Evolutionary conservation across 2,888 invertebrate species (phyloP).

Genomic region (Pollenia angustigena): DNA sequence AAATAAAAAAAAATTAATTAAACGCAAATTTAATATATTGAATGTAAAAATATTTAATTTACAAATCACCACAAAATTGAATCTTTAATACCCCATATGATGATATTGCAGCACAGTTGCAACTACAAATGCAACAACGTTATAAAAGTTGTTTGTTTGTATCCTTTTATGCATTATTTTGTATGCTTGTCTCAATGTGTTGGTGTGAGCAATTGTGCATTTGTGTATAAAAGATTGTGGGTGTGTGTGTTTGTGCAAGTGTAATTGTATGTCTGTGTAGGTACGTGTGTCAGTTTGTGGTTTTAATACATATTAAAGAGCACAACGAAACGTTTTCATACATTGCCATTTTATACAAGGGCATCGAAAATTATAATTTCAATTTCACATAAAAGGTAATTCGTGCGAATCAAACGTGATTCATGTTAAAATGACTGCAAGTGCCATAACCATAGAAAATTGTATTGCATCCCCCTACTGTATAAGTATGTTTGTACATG

Average conservation of each 20-base stretch:
- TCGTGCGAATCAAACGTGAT: conserved; percentile 84
- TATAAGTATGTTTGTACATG: background rate
- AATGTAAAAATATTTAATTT: conserved; percentile 54
- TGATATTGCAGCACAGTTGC: conserved; percentile 47
- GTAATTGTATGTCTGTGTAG: background rate
- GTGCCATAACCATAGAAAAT: conserved; percentile 74
- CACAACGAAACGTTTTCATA: conserved; percentile 60
- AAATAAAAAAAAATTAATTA: background rate
- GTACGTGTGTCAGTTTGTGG: conserved; percentile 32
- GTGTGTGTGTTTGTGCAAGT: background rate
- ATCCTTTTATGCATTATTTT: conserved; percentile 26
- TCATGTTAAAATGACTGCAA: conserved; percentile 82
- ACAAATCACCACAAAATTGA: conserved; percentile 67
- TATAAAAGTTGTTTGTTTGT: conserved; percentile 7
- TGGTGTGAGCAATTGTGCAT: conserved; percentile 17
- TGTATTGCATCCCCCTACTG: conserved; percentile 55
- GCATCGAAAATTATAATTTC: conserved; percentile 82
- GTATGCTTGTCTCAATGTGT: conserved; percentile 25
- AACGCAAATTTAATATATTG: conserved; percentile 28
- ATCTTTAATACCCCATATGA: conserved; percentile 65
- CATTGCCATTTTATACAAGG: conserved; percentile 71
- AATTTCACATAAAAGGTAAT: conserved; percentile 83
- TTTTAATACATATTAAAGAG: conserved; percentile 63
- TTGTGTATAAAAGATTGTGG: background rate
- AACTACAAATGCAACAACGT: conserved; percentile 17